Percentiles rank a stretch among this genome's conserved stretches.
phyloP scores from a whole-genome alignment of 1,140 invertebrate species.

The Calliopsis andreniformis region DNA sequence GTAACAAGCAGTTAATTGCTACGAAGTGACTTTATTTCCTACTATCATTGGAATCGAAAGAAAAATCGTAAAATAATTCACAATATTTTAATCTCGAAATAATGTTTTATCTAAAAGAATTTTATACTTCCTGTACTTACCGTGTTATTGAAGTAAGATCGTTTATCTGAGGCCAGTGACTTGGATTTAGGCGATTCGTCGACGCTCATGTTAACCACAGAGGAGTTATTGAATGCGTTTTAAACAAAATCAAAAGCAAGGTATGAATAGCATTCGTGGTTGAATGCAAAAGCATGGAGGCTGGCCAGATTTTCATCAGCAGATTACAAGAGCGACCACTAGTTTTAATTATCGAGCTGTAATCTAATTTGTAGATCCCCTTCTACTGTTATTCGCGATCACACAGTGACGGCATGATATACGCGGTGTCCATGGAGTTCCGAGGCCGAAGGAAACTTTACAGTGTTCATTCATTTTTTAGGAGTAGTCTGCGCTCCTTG shows the following conservation, averaged over 20 bases:
- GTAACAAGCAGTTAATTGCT: constrained; percentile 67
- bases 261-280: background rate
- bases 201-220: constrained; percentile 14
- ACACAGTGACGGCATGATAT: constrained; percentile 43
- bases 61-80: too few relatives aligned
- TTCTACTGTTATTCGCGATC: constrained; percentile 6
- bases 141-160: too few relatives aligned
- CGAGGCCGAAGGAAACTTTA: constrained; percentile 33
- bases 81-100: too few relatives aligned
- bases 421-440: constrained; percentile 41
- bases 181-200: constrained; percentile 21
- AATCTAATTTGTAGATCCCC: constrained; percentile 53
- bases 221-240: constrained; percentile 37
- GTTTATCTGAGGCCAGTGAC: background rate
- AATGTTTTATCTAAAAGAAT: too few relatives aligned
- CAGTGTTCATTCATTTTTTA: constrained; percentile 44
- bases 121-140: too few relatives aligned
- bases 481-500: background rate
- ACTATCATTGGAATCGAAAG: too few relatives aligned
- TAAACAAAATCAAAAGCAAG: constrained; percentile 35
- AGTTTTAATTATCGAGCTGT: constrained; percentile 58
- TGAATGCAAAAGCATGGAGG: background rate
- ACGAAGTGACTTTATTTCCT: constrained; percentile 56
- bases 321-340: constrained; percentile 43
- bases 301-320: constrained; percentile 53